phyloP scores from a whole-genome alignment of 2,797 vertebrate genomes.

The Diceros bicornis region DNA sequence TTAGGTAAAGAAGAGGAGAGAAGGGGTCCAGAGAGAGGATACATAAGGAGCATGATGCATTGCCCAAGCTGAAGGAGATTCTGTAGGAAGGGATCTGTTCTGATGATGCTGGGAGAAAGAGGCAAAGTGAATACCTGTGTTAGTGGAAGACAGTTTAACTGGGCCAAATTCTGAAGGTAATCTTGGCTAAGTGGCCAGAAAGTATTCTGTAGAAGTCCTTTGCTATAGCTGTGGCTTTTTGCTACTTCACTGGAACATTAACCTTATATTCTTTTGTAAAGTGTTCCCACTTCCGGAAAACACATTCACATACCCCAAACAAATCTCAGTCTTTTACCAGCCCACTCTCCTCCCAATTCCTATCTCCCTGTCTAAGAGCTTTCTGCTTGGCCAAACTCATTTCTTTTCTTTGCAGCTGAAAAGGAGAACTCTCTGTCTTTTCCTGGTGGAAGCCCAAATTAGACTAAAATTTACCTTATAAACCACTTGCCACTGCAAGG shows the following conservation, averaged over 20 bases:
- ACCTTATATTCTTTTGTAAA: neutral
- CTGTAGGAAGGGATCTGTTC: neutral
- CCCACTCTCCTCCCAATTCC: neutral
- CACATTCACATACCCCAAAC: neutral
- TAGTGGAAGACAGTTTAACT: neutral
- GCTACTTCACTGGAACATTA: neutral
- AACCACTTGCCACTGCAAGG: neutral
- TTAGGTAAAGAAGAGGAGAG: neutral
- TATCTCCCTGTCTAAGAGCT: neutral
- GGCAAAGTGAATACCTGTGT: neutral
- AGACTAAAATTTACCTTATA: slow-evolving; percentile 53
- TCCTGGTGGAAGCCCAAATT: slow-evolving; percentile 28
- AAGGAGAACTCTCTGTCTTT: slow-evolving; percentile 23
- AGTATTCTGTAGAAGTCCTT: neutral
- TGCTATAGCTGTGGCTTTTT: neutral
- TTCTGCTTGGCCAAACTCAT: slow-evolving; percentile 48
- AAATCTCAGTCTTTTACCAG: neutral
- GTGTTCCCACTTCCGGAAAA: neutral
- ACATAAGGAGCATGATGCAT: neutral
- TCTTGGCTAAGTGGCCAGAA: neutral
- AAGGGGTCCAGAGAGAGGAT: neutral
- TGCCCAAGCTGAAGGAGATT: neutral
- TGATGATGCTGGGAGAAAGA: neutral
- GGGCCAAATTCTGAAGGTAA: neutral
- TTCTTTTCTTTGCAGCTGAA: slow-evolving; percentile 55